phyloP scores from a whole-genome alignment of 2,797 vertebrate species.

The Ceyx erithaca region DNA sequence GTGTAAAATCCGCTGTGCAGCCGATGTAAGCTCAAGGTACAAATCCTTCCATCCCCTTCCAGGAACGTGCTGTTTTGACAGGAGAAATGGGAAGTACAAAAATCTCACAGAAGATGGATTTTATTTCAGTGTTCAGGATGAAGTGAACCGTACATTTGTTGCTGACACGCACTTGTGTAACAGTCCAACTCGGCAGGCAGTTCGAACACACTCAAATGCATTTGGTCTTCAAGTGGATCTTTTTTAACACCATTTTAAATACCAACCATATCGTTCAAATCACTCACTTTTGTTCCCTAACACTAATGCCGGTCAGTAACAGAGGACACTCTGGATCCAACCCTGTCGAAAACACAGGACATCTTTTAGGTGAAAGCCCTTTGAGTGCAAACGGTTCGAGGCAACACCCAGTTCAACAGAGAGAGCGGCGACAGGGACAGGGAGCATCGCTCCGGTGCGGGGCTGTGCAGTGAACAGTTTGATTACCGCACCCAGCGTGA shows the following conservation, averaged over 20 bases:
- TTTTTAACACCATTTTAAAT: not conserved
- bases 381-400: not conserved
- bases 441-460: fast-evolving
- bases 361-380: not conserved
- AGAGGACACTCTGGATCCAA: not conserved
- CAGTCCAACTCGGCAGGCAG: not conserved
- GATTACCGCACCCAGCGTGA: not conserved
- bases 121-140: not conserved
- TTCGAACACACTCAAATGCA: not conserved
- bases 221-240: not conserved
- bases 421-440: fast-evolving
- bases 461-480: fast-evolving
- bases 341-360: not conserved
- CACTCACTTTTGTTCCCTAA: not conserved
- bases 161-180: not conserved
- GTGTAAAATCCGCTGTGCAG: not conserved
- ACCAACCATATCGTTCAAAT: not conserved
- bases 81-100: not conserved
- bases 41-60: not conserved
- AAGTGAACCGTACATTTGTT: not conserved
- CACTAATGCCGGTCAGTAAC: not conserved
- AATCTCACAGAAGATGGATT: not conserved
- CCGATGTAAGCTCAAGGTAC: not conserved
- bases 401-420: not conserved
- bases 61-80: not conserved